Conservation (phyloP, 1,140 invertebrate species). For the Drosophila lacteicornis region DNA sequence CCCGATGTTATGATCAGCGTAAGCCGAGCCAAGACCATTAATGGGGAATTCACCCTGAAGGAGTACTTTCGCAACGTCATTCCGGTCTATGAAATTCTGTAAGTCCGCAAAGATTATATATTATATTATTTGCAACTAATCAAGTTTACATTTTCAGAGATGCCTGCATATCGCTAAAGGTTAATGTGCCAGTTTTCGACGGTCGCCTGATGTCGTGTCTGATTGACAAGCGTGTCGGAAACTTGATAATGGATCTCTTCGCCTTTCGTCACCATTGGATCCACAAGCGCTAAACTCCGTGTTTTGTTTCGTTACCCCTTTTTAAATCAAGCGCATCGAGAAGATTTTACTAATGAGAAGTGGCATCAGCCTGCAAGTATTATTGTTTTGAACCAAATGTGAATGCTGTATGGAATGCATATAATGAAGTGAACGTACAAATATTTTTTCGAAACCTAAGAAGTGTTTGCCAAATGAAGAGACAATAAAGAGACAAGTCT, state of each 20-base stretch:
- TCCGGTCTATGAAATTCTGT: slow-evolving; percentile 64
- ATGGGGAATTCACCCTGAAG: slow-evolving; percentile 52
- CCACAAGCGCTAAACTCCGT: slow-evolving; percentile 32
- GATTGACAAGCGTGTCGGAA: slow-evolving; percentile 67
- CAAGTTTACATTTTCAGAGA: slow-evolving; percentile 44
- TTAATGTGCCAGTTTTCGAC: slow-evolving; percentile 49
- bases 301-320: neutral
- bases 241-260: slow-evolving; percentile 75
- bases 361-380: neutral
- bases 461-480: neutral
- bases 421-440: neutral
- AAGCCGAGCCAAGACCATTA: slow-evolving; percentile 39
- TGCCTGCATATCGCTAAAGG: slow-evolving; percentile 36
- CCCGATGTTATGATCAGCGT: slow-evolving; percentile 60
- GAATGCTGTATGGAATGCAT: slow-evolving; percentile 4
- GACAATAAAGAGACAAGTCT: slow-evolving; percentile 24
- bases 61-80: slow-evolving; percentile 73
- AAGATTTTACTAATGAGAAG: neutral
- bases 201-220: slow-evolving; percentile 53
- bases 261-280: slow-evolving; percentile 75
- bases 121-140: slow-evolving; percentile 1
- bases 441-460: neutral
- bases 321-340: neutral
- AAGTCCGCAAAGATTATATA: slow-evolving; percentile 20
- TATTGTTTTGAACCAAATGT: slow-evolving; percentile 14